Base-by-base conservation (phyloP, 2,888 invertebrate genomes). In the Hemicrepidius hirtus region DNA sequence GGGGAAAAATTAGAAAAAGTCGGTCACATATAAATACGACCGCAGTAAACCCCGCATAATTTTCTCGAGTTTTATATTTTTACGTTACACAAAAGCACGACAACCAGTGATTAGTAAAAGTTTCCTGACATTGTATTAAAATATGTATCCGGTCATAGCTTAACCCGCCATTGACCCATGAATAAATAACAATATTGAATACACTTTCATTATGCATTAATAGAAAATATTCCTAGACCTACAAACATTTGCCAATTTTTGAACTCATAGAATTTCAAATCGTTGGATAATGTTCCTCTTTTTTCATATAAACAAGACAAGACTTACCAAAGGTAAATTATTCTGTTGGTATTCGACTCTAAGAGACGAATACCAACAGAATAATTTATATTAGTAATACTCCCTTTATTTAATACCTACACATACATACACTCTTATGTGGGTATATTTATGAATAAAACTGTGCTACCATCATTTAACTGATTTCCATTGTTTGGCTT, bases 61-160 rank as follows among this genome's bases (percentile, higher is more conserved):
- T 53, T 57, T 57, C 40, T 40, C 32, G 20, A 32, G 18, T 28
- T 57, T 57, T 57, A 20, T 37, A 35, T 44, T 57, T 57, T 37
- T 35, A 37, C 57, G 37, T 40, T 57, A 60, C 37, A 60, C 44
- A 44, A 44, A 60, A 41, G 60, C 60, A 60, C 60, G 69, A 69
- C 57, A 66, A 69, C 60, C 35, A 65, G 49, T 59, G 64, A 70
- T 68, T 69, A 65, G 57, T 66, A 71, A 73, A 60, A 62, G 57
- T 75, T 75, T 75, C 75, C 76, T 74, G 68, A 68, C 75, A 77
- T 77, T 75, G 77, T 77, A 75, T 77, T 77, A 74, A 72, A 75
- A 77, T 69, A 75, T 73, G 73, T 72, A 75, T 76, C 76, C 76
- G 73, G 76, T 66, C 68, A 60, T 44, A 71, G 66, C 68, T 68